Evolutionary conservation across 2,888 invertebrate genomes (phyloP).

Genomic region (Prosapia bicincta): DNA sequence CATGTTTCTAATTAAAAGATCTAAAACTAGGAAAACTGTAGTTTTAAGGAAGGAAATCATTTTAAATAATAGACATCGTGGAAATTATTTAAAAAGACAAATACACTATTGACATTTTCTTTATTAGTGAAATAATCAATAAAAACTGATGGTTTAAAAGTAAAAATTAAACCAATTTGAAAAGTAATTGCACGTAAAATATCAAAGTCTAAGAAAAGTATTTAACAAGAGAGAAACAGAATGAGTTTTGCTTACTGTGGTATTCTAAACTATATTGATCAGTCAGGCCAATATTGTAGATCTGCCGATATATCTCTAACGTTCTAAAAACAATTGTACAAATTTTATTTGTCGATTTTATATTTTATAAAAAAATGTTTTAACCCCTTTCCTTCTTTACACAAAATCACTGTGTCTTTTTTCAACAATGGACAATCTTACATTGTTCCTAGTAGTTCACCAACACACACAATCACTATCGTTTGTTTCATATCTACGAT

Average conservation of each 20-base stretch:
- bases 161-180: background rate
- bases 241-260: background rate
- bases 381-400: slow-evolving; percentile 16
- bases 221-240: background rate
- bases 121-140: background rate
- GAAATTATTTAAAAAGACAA: too few species aligned
- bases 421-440: background rate
- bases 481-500: slow-evolving; percentile 6
- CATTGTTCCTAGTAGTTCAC: slow-evolving; percentile 18
- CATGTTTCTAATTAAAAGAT: too few species aligned
- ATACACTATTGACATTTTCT: background rate
- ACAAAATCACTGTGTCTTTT: slow-evolving; percentile 11
- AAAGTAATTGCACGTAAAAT: background rate
- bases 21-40: too few species aligned
- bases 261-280: slow-evolving; percentile 1
- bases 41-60: too few species aligned
- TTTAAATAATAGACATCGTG: too few species aligned
- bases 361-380: slow-evolving; percentile 21
- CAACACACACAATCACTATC: slow-evolving; percentile 6
- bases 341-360: slow-evolving; percentile 26
- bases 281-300: slow-evolving; percentile 13
- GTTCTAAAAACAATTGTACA: slow-evolving; percentile 28
- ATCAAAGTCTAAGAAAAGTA: background rate
- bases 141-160: background rate
- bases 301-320: slow-evolving; percentile 23